Evolutionary conservation across 2,113 vertebrate genomes (phyloP).

Genomic region (Isichthys henryi): DNA sequence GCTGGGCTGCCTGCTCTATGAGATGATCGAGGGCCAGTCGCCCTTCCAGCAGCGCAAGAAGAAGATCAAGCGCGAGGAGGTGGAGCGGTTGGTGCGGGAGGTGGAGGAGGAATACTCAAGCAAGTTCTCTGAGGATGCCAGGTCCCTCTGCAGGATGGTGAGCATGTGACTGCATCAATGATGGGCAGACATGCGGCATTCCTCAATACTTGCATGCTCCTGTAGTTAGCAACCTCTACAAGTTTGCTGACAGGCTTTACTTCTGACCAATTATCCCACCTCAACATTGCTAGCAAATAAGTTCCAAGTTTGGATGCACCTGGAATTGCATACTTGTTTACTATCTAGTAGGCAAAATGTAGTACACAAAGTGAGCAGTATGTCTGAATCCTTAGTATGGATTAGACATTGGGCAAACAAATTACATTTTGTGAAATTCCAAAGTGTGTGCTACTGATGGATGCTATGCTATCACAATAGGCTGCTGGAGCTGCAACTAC

Average conservation of each 20-base stretch:
- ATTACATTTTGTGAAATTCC: neutral
- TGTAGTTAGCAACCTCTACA: neutral
- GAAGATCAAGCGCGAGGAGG: slow-evolving; percentile 93
- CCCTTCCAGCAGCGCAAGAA: slow-evolving; percentile 96
- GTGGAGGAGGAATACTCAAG: slow-evolving; percentile 82
- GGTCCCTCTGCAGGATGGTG: slow-evolving; percentile 83
- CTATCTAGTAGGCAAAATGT: neutral
- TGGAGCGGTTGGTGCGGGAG: slow-evolving; percentile 85
- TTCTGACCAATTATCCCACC: neutral
- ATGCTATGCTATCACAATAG: neutral
- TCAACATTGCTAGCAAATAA: neutral
- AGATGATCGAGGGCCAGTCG: slow-evolving; percentile 96
- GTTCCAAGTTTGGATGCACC: neutral
- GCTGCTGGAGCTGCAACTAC: neutral
- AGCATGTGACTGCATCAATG: slow-evolving; percentile 14
- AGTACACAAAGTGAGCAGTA: neutral
- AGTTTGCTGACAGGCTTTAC: neutral
- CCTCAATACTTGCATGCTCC: neutral
- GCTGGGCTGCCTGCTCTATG: slow-evolving; percentile 86
- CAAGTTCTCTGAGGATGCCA: slow-evolving; percentile 78
- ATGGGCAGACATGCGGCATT: neutral
- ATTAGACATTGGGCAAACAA: neutral
- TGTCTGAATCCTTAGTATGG: neutral
- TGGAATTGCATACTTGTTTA: neutral
- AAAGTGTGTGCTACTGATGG: neutral